Percentiles rank a stretch among this genome's conserved stretches.
Evolutionary conservation across 2,113 vertebrate genomes (phyloP).

Genomic region (Isichthys henryi): DNA sequence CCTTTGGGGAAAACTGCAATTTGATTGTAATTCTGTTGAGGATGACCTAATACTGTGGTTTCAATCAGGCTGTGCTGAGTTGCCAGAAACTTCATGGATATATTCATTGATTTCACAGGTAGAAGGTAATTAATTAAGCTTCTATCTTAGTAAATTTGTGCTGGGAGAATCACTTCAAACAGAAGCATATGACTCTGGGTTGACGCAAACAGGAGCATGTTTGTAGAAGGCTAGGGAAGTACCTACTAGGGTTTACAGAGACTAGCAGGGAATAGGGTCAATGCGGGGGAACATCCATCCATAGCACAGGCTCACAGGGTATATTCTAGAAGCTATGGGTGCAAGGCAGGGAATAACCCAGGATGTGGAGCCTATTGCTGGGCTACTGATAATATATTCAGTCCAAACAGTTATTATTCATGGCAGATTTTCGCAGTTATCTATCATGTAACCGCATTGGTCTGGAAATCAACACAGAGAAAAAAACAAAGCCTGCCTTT

Average conservation of each 20-base stretch:
- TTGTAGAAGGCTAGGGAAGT: not conserved
- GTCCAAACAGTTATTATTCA: not conserved
- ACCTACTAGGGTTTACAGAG: not conserved
- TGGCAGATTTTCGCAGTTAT: not conserved
- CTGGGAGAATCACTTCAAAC: not conserved
- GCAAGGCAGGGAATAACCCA: not conserved
- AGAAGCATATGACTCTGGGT: not conserved
- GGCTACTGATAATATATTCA: not conserved
- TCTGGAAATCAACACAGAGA: not conserved
- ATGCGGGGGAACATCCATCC: not conserved
- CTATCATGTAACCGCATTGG: not conserved
- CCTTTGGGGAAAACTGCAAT: not conserved
- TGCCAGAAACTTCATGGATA: not conserved
- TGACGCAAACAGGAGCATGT: not conserved
- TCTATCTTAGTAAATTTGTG: not conserved
- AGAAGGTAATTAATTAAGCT: not conserved
- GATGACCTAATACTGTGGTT: not conserved
- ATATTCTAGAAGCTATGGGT: not conserved
- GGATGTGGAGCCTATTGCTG: not conserved
- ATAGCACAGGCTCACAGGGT: not conserved
- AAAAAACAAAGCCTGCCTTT: not conserved
- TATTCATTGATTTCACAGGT: not conserved
- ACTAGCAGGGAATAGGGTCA: not conserved
- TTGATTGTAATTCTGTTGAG: conserved; percentile 7
- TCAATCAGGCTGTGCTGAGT: not conserved